Evolutionary conservation across 2,797 vertebrate species (phyloP), one percentile per base, ranked within the genome.

Genomic region (Sebastes kiyomatsui): DNA sequence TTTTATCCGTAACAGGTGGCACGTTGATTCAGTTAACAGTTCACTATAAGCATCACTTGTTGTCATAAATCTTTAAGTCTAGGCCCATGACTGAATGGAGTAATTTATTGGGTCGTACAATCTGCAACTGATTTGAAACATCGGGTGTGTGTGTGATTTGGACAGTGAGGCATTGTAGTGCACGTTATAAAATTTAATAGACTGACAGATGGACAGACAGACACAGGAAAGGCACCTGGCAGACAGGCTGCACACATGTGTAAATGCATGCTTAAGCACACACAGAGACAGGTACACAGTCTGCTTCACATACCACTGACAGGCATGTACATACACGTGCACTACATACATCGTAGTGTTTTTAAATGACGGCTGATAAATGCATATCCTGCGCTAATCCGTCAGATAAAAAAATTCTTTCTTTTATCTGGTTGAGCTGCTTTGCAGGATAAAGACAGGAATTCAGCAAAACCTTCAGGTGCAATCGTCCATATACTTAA

Each of bases 81-180:
- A 28, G 30, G 20, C 77, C 70, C 79, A 54, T 77, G 80, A 77
- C 79, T 77, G 61, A 90, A 70, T 20, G 27, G 52, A 70, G 71
- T 74, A 69, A 90, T 89, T 87, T 89, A 92, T 84, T 75, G 75
- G 59, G 72, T 60, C 2, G 58, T 78, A 77, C 70, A 88, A 84
- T 78, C 84, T 90, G 87, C 58, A 72, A 42, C 74, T 85, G 54
- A 85, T 90, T 91, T 91, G 79, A 65, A 77, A 82, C 61, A 82
- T 33, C 20, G 52, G 32, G 66, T 66, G 72, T 78, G 77, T 78
- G 76, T 79, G 76, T 71, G 71, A 65, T 88, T 83, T 74, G 46
- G 68, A 86, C 71, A 86, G 78, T 42, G 67, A 85, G 20, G 65
- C 60, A 61, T 82, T 89, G 84, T 81, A 61, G 68, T 61, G 72